Percentiles rank a stretch among this genome's conserved stretches.
These are phyloP conservation scores for Lagria hirta DNA, from an alignment of 2,888 invertebrate genomes.

Conservation along the genomic window DNA sequence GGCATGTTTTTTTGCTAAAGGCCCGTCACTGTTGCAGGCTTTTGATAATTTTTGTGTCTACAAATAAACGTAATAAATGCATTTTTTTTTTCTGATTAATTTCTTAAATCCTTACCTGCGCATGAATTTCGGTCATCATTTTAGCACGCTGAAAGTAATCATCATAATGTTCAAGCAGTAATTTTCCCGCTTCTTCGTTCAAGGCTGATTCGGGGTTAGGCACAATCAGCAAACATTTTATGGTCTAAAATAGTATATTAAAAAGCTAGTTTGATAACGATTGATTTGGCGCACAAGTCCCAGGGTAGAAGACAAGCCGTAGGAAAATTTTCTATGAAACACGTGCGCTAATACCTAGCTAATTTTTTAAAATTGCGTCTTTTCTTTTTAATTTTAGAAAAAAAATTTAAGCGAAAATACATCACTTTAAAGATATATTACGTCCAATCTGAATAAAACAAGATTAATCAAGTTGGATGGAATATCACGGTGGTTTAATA, in stretches of 20 bases:
- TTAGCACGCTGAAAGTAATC: slow-evolving; percentile 86
- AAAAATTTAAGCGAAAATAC: too few species aligned
- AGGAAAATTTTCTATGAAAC: too few species aligned
- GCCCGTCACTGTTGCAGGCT: slow-evolving; percentile 61
- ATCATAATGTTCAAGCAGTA: slow-evolving; percentile 89
- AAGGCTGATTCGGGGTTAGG: slow-evolving; percentile 97
- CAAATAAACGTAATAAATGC: slow-evolving; percentile 30
- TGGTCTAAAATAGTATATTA: slow-evolving; percentile 74
- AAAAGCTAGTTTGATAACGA: too few species aligned
- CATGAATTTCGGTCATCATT: slow-evolving; percentile 92
- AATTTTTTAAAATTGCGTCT: too few species aligned
- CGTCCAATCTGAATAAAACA: too few species aligned
- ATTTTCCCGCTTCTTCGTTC: slow-evolving; percentile 94
- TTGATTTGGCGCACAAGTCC: too few species aligned
- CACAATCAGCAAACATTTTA: slow-evolving; percentile 93
- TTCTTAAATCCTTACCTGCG: slow-evolving; percentile 58
- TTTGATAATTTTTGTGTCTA: slow-evolving; percentile 59
- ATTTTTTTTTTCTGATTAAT: slow-evolving; percentile 3
- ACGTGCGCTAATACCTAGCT: too few species aligned
- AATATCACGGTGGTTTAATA: too few species aligned
- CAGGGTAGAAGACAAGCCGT: too few species aligned
- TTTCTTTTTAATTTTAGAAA: too few species aligned
- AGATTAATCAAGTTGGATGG: too few species aligned
- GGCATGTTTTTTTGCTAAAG: slow-evolving; percentile 83
- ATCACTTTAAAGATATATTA: too few species aligned